Evolutionary conservation across 2,797 vertebrate species (phyloP).

Genomic region (Salmo trutta): DNA sequence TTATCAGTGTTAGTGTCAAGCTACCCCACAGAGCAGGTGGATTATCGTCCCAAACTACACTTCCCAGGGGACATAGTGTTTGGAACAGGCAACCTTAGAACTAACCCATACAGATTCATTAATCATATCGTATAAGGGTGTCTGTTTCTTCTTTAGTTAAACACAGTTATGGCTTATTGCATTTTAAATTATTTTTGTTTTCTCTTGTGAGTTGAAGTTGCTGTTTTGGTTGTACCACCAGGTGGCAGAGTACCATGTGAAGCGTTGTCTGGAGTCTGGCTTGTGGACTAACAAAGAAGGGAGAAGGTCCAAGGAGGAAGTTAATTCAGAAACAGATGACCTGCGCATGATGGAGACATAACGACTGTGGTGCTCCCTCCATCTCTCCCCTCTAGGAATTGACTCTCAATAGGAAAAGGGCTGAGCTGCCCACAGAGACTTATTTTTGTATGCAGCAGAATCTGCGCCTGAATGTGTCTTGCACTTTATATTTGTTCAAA

Average conservation of each 20-base stretch:
- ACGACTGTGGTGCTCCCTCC: conserved; percentile 26
- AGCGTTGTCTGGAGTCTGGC: conserved; percentile 78
- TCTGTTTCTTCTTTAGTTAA: too few relatives aligned
- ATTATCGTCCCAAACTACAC: too few relatives aligned
- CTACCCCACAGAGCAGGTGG: too few relatives aligned
- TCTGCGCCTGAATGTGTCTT: conserved; percentile 86
- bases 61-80: too few relatives aligned
- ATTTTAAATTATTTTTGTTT: background rate
- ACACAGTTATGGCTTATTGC: background rate
- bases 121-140: too few relatives aligned
- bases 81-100: too few relatives aligned
- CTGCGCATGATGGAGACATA: conserved; percentile 95
- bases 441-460: conserved; percentile 70
- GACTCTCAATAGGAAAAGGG: conserved; percentile 26
- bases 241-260: conserved; percentile 81
- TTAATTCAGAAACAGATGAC: conserved; percentile 82
- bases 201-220: background rate
- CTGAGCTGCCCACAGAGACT: conserved; percentile 55
- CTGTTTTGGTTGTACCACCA: conserved; percentile 37
- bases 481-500: conserved; percentile 90
- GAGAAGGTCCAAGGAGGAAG: conserved; percentile 83
- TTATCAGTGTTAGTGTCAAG: too few relatives aligned
- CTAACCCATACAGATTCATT: too few relatives aligned
- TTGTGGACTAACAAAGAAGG: conserved; percentile 77
- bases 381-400: conserved; percentile 17